Evolutionary conservation across 2,888 invertebrate species (phyloP), one percentile per base, ranked within the genome.

Genomic region (Sinohyriopsis cumingii): DNA sequence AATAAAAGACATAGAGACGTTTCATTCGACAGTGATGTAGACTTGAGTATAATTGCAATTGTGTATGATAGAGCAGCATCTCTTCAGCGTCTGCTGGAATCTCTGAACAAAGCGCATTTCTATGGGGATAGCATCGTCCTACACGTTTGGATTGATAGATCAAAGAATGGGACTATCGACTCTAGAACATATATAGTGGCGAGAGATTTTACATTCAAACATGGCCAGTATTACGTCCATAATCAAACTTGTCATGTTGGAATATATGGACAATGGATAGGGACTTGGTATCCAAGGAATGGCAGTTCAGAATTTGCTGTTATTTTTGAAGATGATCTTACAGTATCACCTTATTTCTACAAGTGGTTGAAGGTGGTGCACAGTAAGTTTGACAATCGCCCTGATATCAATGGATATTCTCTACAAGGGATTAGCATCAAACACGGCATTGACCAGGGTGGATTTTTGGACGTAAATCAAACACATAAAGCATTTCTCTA

Each of bases 301-400:
- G 65, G 74, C 55, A 66, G 62, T 1, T 63, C 73, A 6, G 84
- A 85, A 69, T 73, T 83, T 12, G 84, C 76, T 1, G 66, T 85
- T 18, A 71, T 85, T 28, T 59, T 85, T 4, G 85, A 85, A 65
- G 85, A 85, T 60, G 85, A 85, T 65, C 57, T 82, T 22, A 76
- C 76, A 6, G 71, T 84, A 2, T 83, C 84, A 0, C 77, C 72
- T 33, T 78, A 72, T 63, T 76, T 80, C 33, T 84, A 82, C 64
- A 62, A 71, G 20, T 85, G 82, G 81, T 61, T 84, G 56, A 79
- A 76, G 66, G 75, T 75, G 9, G 82, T 79, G 25, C 81, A 80
- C 55, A 59, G 59, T 5, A 75, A 78, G 25, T 84, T 81, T 55
- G 72, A 72, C 25, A 22, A 63, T 18, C 53, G 63, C 12, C 55